Evolutionary conservation across 1,140 invertebrate species (phyloP).

Genomic region (Panulirus ornatus): DNA sequence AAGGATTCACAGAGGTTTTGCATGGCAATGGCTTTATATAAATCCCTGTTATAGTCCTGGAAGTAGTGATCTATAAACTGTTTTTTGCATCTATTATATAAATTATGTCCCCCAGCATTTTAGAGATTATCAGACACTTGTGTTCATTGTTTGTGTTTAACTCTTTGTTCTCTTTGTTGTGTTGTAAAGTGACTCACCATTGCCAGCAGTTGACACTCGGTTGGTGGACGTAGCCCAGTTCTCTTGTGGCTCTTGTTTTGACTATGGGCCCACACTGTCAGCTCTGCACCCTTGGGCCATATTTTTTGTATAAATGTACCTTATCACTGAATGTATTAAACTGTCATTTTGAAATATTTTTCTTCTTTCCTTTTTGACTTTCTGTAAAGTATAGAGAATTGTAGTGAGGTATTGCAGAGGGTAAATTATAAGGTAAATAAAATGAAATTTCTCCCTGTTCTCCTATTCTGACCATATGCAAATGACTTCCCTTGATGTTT

Average conservation of each 20-base stretch:
- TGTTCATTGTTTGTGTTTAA: constrained; percentile 6
- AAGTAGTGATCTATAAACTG: constrained; percentile 20
- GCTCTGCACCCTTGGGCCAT: constrained; percentile 50
- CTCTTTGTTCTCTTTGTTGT: neutral
- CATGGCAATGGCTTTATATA: constrained; percentile 54
- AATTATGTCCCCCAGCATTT: constrained; percentile 2
- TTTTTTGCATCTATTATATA: constrained; percentile 36
- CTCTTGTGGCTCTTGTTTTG: constrained; percentile 27
- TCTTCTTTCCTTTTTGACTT: too few species aligned
- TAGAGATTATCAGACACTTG: neutral
- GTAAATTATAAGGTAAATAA: neutral
- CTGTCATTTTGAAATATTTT: constrained; percentile 66
- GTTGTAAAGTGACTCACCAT: constrained; percentile 30
- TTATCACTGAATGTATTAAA: constrained; percentile 73
- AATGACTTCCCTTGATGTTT: neutral
- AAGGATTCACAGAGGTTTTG: constrained; percentile 61
- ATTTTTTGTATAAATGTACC: constrained; percentile 73
- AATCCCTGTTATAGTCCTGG: constrained; percentile 37
- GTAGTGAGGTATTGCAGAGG: neutral
- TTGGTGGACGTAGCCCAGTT: constrained; percentile 48
- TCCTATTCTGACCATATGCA: too few species aligned
- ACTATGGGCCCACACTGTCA: constrained; percentile 42
- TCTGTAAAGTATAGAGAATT: too few species aligned
- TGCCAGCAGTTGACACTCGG: constrained; percentile 47
- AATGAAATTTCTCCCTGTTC: neutral